Base-by-base conservation (phyloP, 2,888 invertebrate genomes). In the Zaprionus obscuricornis region DNA sequence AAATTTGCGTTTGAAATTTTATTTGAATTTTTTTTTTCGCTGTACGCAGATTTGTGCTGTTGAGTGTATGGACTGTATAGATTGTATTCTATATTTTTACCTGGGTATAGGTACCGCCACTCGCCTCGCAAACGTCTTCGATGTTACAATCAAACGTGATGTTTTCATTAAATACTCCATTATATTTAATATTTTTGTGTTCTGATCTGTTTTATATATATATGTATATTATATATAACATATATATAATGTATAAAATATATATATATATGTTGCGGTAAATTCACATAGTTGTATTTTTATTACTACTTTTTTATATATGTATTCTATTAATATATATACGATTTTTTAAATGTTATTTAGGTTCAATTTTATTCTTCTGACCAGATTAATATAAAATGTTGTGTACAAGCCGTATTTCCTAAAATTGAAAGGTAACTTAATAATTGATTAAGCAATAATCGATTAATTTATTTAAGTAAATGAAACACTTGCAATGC, bases 41-140 rank as follows among this genome's bases (percentile, higher is more conserved):
- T n/a, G n/a, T n/a, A n/a, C n/a, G n/a, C n/a, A n/a, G n/a, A n/a
- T n/a, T n/a, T n/a, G n/a, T n/a, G n/a, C n/a, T n/a, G 29, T 36
- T 36, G 14, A 16, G 16, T 36, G 36, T 7, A 34, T 16, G 17
- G 13, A 34, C 46, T 55, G 60, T 59, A 65, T 34, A 22, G 18
- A 8, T 17, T 13, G 39, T n/a, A 24, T 24, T 64, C 39, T 46
- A 40, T 39, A 18, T 54, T 40, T 67, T 89, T 90, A 90, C 90
- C 90, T 90, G 88, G 90, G 90, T 79, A 90, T 89, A 59, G 90
- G 90, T 57, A 90, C 87, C 67, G 88, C 86, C 76, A 90, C 89
- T 66, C 90, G 89, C 42, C 90, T 85, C 50, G 88, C 87, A 73
- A 89, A 89, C 68, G 88, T 89, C 85, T 89, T 88, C 60, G 88